Evolutionary conservation across 2,113 vertebrate genomes (phyloP).

Genomic region (Atherinomorus stipes): DNA sequence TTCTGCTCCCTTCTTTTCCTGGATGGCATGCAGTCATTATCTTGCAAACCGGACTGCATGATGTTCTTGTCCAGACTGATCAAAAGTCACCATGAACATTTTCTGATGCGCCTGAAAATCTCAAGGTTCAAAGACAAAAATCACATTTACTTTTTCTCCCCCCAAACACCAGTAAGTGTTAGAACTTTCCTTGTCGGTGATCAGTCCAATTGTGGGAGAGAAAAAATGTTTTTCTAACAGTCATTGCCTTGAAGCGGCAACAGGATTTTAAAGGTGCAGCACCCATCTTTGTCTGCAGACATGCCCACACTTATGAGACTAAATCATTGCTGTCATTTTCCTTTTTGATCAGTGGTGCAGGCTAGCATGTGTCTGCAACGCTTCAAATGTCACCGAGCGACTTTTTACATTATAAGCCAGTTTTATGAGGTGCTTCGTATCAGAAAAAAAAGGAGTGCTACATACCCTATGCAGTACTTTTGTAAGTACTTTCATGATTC

Average conservation of each 20-base stretch:
- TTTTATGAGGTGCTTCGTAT: conserved; percentile 28
- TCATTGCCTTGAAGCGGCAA: conserved; percentile 9
- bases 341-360: too few species aligned
- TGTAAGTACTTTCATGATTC: conserved; percentile 15
- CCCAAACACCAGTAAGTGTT: not conserved
- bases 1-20: too few species aligned
- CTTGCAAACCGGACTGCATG: too few species aligned
- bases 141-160: not conserved
- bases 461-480: conserved; percentile 40
- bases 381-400: not conserved
- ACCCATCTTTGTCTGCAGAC: not conserved
- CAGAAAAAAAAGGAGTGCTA: conserved; percentile 55
- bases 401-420: not conserved
- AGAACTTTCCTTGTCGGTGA: too few species aligned
- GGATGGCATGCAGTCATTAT: too few species aligned
- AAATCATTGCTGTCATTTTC: not conserved
- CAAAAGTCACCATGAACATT: too few species aligned
- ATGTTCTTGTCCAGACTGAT: too few species aligned
- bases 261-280: not conserved
- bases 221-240: not conserved
- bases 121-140: too few species aligned
- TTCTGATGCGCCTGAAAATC: too few species aligned
- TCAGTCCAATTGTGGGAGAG: too few species aligned
- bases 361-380: not conserved
- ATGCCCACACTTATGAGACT: not conserved